Evolutionary conservation across 2,888 invertebrate genomes (phyloP).

Genomic region (Protula sp.): DNA sequence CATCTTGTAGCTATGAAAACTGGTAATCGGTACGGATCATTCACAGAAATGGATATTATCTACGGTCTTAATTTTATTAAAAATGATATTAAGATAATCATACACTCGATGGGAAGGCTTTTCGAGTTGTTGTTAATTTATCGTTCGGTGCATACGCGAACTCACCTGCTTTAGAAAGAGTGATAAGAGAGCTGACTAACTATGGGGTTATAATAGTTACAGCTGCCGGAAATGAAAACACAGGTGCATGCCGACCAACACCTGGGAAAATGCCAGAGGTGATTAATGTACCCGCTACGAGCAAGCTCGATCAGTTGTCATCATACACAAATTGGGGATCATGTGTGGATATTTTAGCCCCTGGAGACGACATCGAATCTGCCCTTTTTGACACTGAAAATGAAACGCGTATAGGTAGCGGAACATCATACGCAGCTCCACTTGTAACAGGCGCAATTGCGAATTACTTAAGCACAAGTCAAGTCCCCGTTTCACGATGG

Average conservation of each 20-base stretch:
- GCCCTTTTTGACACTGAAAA: too few relatives aligned
- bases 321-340: constrained; percentile 14
- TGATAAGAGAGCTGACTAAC: not conserved
- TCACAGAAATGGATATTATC: not conserved
- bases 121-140: not conserved
- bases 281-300: constrained; percentile 9
- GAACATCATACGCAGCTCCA: not conserved
- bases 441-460: not conserved
- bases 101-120: not conserved
- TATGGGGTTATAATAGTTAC: constrained; percentile 1
- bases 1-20: not conserved
- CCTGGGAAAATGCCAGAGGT: not conserved
- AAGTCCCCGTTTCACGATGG: too few relatives aligned
- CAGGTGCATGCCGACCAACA: not conserved
- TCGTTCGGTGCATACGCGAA: not conserved
- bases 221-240: constrained; percentile 5
- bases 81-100: not conserved
- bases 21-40: not conserved
- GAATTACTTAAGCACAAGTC: not conserved
- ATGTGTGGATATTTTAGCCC: constrained; percentile 18
- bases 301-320: constrained; percentile 1
- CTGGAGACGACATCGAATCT: constrained; percentile 9
- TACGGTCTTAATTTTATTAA: not conserved
- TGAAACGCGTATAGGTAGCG: not conserved
- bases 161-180: not conserved